phyloP scores from a whole-genome alignment of 2,888 invertebrate species.

The Nineta flava region DNA sequence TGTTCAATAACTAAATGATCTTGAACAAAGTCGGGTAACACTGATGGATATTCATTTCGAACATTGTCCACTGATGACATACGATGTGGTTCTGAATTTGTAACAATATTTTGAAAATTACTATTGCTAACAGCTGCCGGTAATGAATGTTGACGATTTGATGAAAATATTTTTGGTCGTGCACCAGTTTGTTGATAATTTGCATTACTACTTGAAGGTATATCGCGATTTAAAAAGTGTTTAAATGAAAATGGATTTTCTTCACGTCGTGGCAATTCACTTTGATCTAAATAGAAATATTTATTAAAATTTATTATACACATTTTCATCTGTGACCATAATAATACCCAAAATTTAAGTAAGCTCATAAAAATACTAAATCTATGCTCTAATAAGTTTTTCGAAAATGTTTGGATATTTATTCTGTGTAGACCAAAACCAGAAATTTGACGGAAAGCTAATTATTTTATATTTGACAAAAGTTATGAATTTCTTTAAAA shows the following conservation, averaged over 20 bases:
- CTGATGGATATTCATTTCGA: slow-evolving; percentile 38
- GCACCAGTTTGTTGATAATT: slow-evolving; percentile 58
- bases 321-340: neutral
- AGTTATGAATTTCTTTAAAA: too few relatives aligned
- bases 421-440: too few relatives aligned
- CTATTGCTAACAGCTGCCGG: slow-evolving; percentile 14
- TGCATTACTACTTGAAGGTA: slow-evolving; percentile 18
- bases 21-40: slow-evolving; percentile 75
- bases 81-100: slow-evolving; percentile 3
- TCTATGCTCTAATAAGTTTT: too few relatives aligned
- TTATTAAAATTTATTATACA: neutral
- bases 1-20: slow-evolving; percentile 75
- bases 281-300: neutral
- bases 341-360: neutral
- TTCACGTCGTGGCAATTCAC: slow-evolving; percentile 28
- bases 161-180: slow-evolving; percentile 53
- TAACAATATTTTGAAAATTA: slow-evolving; percentile 28
- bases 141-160: slow-evolving; percentile 22
- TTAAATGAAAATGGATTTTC: slow-evolving; percentile 75
- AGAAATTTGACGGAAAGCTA: too few relatives aligned
- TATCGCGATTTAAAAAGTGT: slow-evolving; percentile 61
- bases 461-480: too few relatives aligned
- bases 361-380: too few relatives aligned
- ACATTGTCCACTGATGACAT: slow-evolving; percentile 1
- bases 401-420: too few relatives aligned